phyloP scores from a whole-genome alignment of 2,888 invertebrate species.

The Choristoneura rosaceana region DNA sequence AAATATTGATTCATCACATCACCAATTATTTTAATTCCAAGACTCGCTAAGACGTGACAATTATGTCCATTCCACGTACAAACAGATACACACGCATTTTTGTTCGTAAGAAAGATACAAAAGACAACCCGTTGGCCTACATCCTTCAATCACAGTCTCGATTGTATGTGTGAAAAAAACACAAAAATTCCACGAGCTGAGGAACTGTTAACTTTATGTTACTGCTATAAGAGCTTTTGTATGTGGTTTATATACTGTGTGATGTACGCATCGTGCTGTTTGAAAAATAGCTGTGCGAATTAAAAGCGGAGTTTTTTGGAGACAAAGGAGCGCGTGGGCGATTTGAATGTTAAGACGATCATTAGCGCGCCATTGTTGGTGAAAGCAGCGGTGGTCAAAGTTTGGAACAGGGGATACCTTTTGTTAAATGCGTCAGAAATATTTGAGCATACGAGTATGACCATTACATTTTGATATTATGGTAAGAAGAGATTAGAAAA shows the following conservation, averaged over 20 bases:
- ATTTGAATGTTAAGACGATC: slow-evolving; percentile 82
- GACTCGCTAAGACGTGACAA: neutral
- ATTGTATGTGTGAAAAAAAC: slow-evolving; percentile 9
- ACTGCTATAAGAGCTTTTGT: slow-evolving; percentile 3
- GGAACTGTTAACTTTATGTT: neutral
- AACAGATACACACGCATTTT: slow-evolving; percentile 25
- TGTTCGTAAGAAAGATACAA: slow-evolving; percentile 51
- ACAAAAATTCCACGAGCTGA: neutral
- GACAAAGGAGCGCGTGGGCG: slow-evolving; percentile 79
- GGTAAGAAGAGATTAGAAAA: too few relatives aligned
- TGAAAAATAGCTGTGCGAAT: slow-evolving; percentile 77
- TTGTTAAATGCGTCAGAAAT: neutral
- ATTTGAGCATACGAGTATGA: too few relatives aligned
- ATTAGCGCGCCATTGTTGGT: slow-evolving; percentile 78
- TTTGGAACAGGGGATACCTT: slow-evolving; percentile 32
- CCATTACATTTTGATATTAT: too few relatives aligned
- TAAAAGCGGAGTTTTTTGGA: slow-evolving; percentile 75
- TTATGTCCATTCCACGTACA: slow-evolving; percentile 9
- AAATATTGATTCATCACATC: too few relatives aligned
- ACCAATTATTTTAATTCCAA: neutral
- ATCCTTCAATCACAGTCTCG: slow-evolving; percentile 71
- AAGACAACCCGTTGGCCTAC: slow-evolving; percentile 73
- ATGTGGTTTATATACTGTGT: slow-evolving; percentile 58
- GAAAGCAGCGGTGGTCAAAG: slow-evolving; percentile 74
- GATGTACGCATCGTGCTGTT: slow-evolving; percentile 67